Evolutionary conservation across 2,113 vertebrate genomes (phyloP), one percentile per base, ranked within the genome.

Genomic region (Tichodroma muraria): DNA sequence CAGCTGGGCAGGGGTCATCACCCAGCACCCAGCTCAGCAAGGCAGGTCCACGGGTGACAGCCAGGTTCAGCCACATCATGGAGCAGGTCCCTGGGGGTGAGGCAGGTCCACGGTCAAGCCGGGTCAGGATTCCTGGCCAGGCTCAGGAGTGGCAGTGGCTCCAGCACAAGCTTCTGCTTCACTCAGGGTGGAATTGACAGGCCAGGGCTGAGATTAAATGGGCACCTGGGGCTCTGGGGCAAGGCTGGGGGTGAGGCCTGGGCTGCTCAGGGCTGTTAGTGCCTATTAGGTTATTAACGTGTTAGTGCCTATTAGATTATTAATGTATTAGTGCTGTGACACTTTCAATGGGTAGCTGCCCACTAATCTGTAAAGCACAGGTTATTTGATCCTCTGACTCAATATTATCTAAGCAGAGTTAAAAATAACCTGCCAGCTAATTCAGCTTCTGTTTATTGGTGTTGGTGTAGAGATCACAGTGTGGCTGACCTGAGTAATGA

Each of bases 121-220:
- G 4, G 21, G 13, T 24, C 49, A 69, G 13, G 13, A 12, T 19
- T 40, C 24, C 21, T 22, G 10, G 13, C 53, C 24, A 20, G 37
- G 8, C 40, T 47, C 11, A 31, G 16, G 10, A 2, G 7, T 17
- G 7, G 6, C 37, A 13, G 23, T 6, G 5, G 3, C 69, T 69
- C 25, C 65, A 82, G 9, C 30, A 18, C 27, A 20, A 25, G 9
- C 33, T 53, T 28, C 42, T 45, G 69, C 38, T 25, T 30, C 6
- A 8, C 33, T 5, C 13, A 40, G 13, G 3, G 15, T 19, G 1
- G 10, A 5, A 14, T 0, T 9, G 3, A 56, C 19, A 23, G 22
- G 4, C 35, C 30, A 19, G 13, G 20, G 25, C 80, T 88, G 83
- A 70, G 54, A 54, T 95, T 57, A 59, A 78, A 60, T 61, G 54